Base-by-base conservation (phyloP, 2,888 invertebrate species). In the Hydroisotoma schaefferi region DNA sequence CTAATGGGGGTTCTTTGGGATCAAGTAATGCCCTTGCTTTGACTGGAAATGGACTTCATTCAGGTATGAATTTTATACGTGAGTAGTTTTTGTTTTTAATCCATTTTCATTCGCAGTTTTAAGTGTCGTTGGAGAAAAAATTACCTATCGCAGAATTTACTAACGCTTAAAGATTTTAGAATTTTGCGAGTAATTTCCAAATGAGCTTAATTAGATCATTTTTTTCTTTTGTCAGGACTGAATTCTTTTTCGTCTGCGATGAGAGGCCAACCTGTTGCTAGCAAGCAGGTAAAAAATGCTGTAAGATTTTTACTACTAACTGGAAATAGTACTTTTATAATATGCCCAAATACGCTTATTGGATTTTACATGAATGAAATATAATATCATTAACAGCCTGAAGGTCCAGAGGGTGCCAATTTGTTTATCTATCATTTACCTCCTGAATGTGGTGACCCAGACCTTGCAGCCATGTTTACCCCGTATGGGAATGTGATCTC, bases 391-490 rank as follows among this genome's bases (percentile, higher is more conserved):
- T n/a, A n/a, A n/a, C 94, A 95, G 80, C 88, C 93, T 74, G 94
- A 95, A 83, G 94, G 98, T 77, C 98, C 98, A 56, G 97, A 98
- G 75, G 98, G 98, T 73, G 93, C 95, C 75, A 99, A 99, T 82
- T 84, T 99, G 75, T 99, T 99, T 83, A 99, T 99, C 77, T 99
- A 99, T 81, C 99, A 99, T 82, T 84, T 99, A 78, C 99, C 99
- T 72, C 94, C 95, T 80, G 98, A 99, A 82, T 99, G 95, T 82
- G 90, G 87, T 67, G 99, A 99, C 81, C 87, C 88, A 74, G 98
- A 99, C 82, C 85, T 99, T 74, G 92, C 94, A 75, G 89, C 93
- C 75, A 94, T 94, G 77, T 99, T 99, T 84, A 82, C 91, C 77
- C 94, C 97, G 67, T 99, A 97, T 81, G 99, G 99, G 76, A 92